Evolutionary conservation across 1,140 invertebrate species (phyloP).

Genomic region (Steinernema feltiae): DNA sequence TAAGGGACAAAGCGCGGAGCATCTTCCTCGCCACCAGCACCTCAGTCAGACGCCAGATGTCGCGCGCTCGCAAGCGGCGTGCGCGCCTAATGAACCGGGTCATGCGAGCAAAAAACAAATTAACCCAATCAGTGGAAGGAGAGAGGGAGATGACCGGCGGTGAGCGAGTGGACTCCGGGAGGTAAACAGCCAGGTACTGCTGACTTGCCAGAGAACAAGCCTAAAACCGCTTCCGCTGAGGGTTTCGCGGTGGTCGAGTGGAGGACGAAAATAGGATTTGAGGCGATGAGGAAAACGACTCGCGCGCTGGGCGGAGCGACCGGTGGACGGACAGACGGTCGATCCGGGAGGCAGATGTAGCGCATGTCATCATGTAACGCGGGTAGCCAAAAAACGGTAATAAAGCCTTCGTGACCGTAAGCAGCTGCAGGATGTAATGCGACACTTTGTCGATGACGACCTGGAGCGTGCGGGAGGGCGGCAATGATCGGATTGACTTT

Average conservation of each 20-base stretch:
- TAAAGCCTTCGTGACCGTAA: neutral
- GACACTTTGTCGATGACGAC: neutral
- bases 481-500: too few species aligned
- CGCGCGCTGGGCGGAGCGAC: too few species aligned
- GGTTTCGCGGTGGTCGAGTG: neutral
- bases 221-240: neutral
- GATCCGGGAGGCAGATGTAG: constrained; percentile 1
- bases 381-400: neutral
- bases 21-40: neutral
- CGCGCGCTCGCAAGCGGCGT: neutral
- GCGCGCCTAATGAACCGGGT: neutral
- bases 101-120: constrained; percentile 12
- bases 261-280: neutral
- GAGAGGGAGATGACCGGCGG: too few species aligned
- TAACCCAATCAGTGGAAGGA: neutral
- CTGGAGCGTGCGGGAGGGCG: too few species aligned
- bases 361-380: neutral
- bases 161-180: too few species aligned
- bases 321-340: neutral
- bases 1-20: neutral
- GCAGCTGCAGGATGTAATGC: neutral
- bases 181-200: too few species aligned
- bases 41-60: neutral
- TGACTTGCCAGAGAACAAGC: too few species aligned
- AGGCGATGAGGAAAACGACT: too few species aligned